Base-by-base conservation (phyloP, 2,888 invertebrate genomes). In the Dichetophora obliterata region DNA sequence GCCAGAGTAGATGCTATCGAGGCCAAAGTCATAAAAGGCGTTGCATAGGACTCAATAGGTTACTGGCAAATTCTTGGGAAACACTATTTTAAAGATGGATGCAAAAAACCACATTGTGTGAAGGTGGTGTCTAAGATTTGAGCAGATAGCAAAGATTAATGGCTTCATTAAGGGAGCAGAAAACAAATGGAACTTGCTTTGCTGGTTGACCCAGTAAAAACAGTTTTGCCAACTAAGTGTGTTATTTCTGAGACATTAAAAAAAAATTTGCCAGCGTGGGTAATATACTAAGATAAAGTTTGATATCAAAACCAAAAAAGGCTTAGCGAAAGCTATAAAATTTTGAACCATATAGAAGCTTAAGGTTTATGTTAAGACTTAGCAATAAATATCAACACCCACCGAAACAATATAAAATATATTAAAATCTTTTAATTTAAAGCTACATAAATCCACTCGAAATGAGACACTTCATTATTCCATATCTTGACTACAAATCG, bases 101-200 rank as follows among this genome's bases (percentile, higher is more conserved):
- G 14, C 14, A 34, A 69, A 16, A n/a, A n/a, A n/a, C n/a, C 65
- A 75, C 70, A 24, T 65, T 70, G 63, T 75, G 68, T 43, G 48
- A 52, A 43, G 66, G 48, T 72, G 76, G 76, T 71, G 76, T 76
- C 71, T 76, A 54, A 76, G 75, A 77, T 77, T 74, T 31, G 50
- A 68, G 57, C 77, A 59, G 77, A 79, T 79, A 77, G 65, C 74
- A 31, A 77, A 37, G 74, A 79, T 79, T 79, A 77, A 79, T 79
- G 73, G 61, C 79, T 79, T 79, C 79, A 77, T 79, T 79, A 79
- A 70, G 57, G 74, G 48, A 77, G 76, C 76, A 77, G 14, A 16
- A 31, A 27, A 9, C 8, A 16, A 22, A n/a, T 16, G n/a, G n/a
- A 63, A 31, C 4, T 63, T 4, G 27, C 6, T 27, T n/a, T 27